Conservation (phyloP, 2,888 invertebrate genomes). For the Yponomeuta malinellus region DNA sequence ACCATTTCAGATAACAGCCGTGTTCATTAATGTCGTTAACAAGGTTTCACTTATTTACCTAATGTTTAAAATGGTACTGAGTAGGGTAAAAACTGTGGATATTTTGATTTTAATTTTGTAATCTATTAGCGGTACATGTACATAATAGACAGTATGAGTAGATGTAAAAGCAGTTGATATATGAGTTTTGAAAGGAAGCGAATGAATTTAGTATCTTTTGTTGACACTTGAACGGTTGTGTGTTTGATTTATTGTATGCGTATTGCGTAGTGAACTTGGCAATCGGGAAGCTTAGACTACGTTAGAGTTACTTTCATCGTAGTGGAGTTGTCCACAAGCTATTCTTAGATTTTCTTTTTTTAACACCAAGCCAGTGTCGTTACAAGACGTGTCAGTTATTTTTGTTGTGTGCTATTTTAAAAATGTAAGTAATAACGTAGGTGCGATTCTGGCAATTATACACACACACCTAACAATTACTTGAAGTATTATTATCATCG, state of each 20-base stretch:
- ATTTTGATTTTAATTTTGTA: constrained; percentile 52
- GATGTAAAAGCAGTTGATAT: constrained; percentile 52
- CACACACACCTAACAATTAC: too few species aligned
- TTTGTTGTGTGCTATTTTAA: not conserved
- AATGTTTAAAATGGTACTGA: constrained; percentile 24
- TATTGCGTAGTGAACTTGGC: constrained; percentile 56
- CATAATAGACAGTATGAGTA: constrained; percentile 58
- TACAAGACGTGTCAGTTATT: constrained; percentile 21
- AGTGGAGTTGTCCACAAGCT: constrained; percentile 26
- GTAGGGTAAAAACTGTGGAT: constrained; percentile 60
- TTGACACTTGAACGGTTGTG: constrained; percentile 51
- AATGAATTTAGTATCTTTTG: constrained; percentile 67
- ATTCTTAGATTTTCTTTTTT: constrained; percentile 28
- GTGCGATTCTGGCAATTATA: too few species aligned
- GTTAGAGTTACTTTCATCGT: constrained; percentile 30
- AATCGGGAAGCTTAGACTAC: constrained; percentile 36
- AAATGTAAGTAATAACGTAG: not conserved
- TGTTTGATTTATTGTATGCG: constrained; percentile 46
- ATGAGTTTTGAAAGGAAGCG: constrained; percentile 53
- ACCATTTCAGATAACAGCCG: not conserved
- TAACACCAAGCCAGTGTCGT: constrained; percentile 30
- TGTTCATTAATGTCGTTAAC: not conserved
- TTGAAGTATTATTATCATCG: too few species aligned
- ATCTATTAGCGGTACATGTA: constrained; percentile 40
- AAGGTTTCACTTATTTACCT: too few species aligned